Conservation (phyloP, 1,140 invertebrate species). For the Probaryconus sp. region DNA sequence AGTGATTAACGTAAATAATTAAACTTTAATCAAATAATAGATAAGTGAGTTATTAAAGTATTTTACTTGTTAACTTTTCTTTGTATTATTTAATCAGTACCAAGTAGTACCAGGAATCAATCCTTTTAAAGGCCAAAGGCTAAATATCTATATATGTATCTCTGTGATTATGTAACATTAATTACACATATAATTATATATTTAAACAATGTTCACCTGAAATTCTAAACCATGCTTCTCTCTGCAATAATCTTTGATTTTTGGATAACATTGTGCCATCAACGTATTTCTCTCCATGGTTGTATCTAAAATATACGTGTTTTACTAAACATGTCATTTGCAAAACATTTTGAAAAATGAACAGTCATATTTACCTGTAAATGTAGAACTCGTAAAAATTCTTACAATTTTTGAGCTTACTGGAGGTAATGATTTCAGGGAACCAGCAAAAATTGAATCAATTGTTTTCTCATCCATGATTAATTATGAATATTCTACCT, state of each 20-base stretch:
- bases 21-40: conserved; percentile 34
- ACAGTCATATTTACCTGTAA: conserved; percentile 87
- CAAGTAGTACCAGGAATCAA: conserved; percentile 57
- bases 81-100: conserved; percentile 52
- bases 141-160: conserved; percentile 4
- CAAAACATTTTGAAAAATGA: not conserved
- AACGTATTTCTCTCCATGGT: conserved; percentile 97
- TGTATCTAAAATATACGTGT: conserved; percentile 86
- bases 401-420: conserved; percentile 98
- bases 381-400: conserved; percentile 99
- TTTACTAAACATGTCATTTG: not conserved
- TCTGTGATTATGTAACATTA: not conserved
- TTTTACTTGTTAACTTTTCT: conserved; percentile 43
- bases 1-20: no score
- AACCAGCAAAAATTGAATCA: conserved; percentile 93
- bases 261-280: conserved; percentile 99
- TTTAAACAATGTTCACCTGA: conserved; percentile 83
- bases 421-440: conserved; percentile 91
- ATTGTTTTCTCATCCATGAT: conserved; percentile 93
- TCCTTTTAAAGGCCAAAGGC: conserved; percentile 49
- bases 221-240: conserved; percentile 99
- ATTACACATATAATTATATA: not conserved
- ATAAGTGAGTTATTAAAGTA: conserved; percentile 17
- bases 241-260: conserved; percentile 97
- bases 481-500: conserved; percentile 17